Percentiles rank a stretch among this genome's conserved stretches.
Conservation (phyloP, 2,113 vertebrate genomes). For the Platysternon megacephalum region DNA sequence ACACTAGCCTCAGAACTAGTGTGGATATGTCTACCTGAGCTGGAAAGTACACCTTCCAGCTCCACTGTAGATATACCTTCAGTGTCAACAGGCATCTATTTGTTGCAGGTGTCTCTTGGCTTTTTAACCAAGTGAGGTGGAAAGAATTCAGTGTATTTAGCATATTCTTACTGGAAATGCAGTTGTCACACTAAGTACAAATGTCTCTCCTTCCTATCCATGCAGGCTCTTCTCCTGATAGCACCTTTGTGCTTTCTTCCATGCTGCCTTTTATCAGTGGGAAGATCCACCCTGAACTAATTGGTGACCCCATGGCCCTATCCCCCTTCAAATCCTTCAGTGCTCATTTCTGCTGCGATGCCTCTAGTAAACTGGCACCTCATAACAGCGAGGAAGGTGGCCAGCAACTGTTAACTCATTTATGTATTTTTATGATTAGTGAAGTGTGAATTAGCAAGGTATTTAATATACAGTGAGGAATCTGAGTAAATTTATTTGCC, state of each 20-base stretch:
- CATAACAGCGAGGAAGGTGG: neutral
- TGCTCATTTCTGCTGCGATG: neutral
- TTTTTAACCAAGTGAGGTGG: neutral
- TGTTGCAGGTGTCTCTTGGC: neutral
- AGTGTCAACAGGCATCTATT: neutral
- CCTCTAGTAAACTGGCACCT: neutral
- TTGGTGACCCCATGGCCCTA: neutral
- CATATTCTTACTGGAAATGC: neutral
- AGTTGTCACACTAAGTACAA: neutral
- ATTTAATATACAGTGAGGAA: neutral
- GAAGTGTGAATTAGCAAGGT: neutral
- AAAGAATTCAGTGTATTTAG: neutral
- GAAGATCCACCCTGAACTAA: neutral
- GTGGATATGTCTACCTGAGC: neutral
- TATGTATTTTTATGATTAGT: neutral
- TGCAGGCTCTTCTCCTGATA: neutral
- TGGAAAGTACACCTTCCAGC: neutral
- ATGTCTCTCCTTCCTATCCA: neutral
- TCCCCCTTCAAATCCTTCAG: neutral
- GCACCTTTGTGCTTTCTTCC: neutral
- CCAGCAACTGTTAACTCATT: rapidly evolving
- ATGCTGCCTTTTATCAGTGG: neutral
- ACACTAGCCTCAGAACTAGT: neutral
- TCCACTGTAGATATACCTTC: neutral
- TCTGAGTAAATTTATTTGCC: rapidly evolving